Base-by-base conservation (phyloP, 2,113 vertebrate genomes). In the Aegotheles bennettii region DNA sequence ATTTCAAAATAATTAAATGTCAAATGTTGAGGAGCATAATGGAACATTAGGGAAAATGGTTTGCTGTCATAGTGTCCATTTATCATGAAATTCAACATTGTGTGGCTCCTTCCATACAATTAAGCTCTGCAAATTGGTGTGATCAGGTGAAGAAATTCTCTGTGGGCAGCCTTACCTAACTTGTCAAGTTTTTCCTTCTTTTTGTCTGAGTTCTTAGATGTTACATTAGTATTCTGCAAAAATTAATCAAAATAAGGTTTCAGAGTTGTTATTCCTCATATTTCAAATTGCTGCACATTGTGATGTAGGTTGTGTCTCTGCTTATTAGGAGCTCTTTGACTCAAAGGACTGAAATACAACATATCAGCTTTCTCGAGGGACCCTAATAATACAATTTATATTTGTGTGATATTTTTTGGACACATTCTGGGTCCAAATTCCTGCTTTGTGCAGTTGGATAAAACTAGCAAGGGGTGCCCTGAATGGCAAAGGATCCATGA, bases 1-100 rank as follows among this genome's bases (percentile, higher is more conserved):
- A 61, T 56, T 51, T 11, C 18, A 85, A 95, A 96, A 93, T 94
- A 95, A 97, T 93, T 93, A 71, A 57, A 96, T 94, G 97, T 97
- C 61, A 83, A 90, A 95, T 73, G 80, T 94, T 95, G 68, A 96
- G 89, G 94, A 89, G 70, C 57, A 65, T 95, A 96, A 94, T 94
- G 90, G 85, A 96, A 91, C 61, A 86, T 95, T 95, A 82, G 28
- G 7, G 51, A 60, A 92, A 94, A 90, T 89, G 0, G 0, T 89
- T 87, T 94, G 83, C 88, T 94, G 85, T 90, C 90, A 78, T 38
- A 71, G 17, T 71, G 51, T 81, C 90, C 73, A 78, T 95, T 95
- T 91, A 77, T 92, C 68, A 68, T 61, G 24, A 85, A 84, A 75
- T 81, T 67, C 64, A 83, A 21, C 71, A 43, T 77, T 60, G 20